Base-by-base conservation (phyloP, 2,113 vertebrate species). In the Vulpes lagopus region DNA sequence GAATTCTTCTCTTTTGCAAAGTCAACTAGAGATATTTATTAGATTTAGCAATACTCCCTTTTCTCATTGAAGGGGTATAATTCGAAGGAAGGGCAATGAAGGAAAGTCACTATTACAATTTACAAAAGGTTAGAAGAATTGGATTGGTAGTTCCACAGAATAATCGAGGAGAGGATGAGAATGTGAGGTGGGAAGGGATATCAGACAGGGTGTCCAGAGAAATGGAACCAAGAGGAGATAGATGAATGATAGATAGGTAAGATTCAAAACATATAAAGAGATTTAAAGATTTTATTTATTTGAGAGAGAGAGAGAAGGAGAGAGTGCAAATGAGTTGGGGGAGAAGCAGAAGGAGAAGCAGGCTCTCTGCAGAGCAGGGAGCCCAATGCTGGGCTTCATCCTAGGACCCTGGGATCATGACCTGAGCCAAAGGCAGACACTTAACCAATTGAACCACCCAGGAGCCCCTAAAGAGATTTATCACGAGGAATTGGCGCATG, bases 21-120 rank as follows among this genome's bases (percentile, higher is more conserved):
- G 74, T 57, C 90, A 84, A 69, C 93, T 67, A 88, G 78, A 96
- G 51, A 12, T 78, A 64, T 71, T 94, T 83, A 64, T 87, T 80
- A 88, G 93, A 51, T 65, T 74, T 25, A 69, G 19, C 6, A 30
- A 20, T 12, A 60, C 49, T 16, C 6, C 49, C 32, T 79, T 76
- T 84, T 84, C 81, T 87, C 20, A 19, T 12, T n/a, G 74, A 83
- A 57, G 67, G 49, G 17, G 17, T 49, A 19, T 7, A 67, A 67
- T 51, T 53, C 17, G 27, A 74, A 92, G 32, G 35, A 89, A 87
- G 35, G 23, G 10, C 20, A 15, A 1, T 14, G 71, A 69, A 64
- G 78, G n/a, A 59, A 82, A 25, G 27, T 15, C 67, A 69, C 64
- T 62, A 38, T 22, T 38, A 12, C 0, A 11, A 78, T 79, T 86